Percentiles rank a stretch among this genome's conserved stretches.
phyloP scores from a whole-genome alignment of 2,797 vertebrate species.

The Sebastes kiyomatsui region DNA sequence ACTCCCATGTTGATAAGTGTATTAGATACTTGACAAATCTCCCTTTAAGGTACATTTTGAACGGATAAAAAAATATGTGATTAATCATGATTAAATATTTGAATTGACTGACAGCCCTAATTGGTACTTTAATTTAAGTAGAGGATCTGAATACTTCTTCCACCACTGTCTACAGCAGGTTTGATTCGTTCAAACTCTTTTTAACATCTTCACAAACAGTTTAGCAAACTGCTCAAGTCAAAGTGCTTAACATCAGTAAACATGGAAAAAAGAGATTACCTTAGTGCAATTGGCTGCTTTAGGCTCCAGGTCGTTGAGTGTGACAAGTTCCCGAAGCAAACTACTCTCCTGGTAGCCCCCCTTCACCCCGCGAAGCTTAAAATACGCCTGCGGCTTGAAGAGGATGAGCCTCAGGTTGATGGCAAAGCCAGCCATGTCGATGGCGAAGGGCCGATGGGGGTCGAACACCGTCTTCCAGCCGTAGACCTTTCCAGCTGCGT shows the following conservation, averaged over 20 bases:
- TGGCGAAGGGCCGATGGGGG: constrained; percentile 96
- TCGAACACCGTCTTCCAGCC: constrained; percentile 99
- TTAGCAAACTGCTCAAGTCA: constrained; percentile 1
- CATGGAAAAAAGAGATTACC: constrained; percentile 75
- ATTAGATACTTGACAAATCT: too few relatives aligned
- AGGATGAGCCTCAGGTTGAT: constrained; percentile 96
- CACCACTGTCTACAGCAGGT: too few relatives aligned
- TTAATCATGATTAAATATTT: too few relatives aligned
- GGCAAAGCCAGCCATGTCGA: constrained; percentile 99
- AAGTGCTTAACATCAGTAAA: background rate
- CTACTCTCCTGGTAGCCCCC: constrained; percentile 99
- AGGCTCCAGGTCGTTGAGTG: constrained; percentile 96
- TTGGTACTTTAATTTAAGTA: too few relatives aligned
- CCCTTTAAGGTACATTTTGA: too few relatives aligned
- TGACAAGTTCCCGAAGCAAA: constrained; percentile 95
- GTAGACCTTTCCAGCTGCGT: constrained; percentile 95
- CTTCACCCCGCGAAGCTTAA: constrained; percentile 96
- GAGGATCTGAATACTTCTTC: too few relatives aligned
- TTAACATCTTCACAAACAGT: background rate
- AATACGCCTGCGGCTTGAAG: constrained; percentile 96
- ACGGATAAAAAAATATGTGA: too few relatives aligned
- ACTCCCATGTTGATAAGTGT: too few relatives aligned
- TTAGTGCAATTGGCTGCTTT: constrained; percentile 99
- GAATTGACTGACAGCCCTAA: too few relatives aligned
- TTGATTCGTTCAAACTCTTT: background rate